Percentiles rank a stretch among this genome's conserved stretches.
These are phyloP conservation scores for Euwallacea similis DNA, from an alignment of 1,140 invertebrate genomes.

Conservation along the genomic window DNA sequence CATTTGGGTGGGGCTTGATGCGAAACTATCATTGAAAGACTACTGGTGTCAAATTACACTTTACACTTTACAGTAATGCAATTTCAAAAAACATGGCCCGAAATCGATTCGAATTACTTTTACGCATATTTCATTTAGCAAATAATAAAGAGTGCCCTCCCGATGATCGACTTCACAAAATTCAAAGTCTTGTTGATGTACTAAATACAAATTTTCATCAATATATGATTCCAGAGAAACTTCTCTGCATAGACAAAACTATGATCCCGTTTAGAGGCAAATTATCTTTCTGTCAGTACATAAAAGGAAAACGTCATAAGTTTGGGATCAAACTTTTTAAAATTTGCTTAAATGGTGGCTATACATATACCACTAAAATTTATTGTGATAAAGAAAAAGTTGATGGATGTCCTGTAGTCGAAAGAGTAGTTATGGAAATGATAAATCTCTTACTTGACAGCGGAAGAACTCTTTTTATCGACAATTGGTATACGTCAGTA, in stretches of 20 bases:
- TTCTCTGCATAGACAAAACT: slow-evolving; percentile 25
- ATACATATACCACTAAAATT: slow-evolving; percentile 40
- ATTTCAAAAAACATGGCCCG: too few species aligned
- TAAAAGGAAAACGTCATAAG: slow-evolving; percentile 24
- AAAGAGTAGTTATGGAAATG: slow-evolving; percentile 28
- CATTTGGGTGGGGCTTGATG: too few species aligned
- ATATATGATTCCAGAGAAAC: slow-evolving; percentile 24
- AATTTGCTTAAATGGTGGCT: slow-evolving; percentile 40
- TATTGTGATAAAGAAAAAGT: slow-evolving; percentile 44
- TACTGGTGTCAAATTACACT: too few species aligned
- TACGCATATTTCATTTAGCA: too few species aligned
- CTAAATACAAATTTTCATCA: too few species aligned
- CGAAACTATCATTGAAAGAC: too few species aligned
- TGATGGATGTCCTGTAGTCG: background rate
- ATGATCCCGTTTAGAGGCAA: slow-evolving; percentile 28
- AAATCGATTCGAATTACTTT: too few species aligned
- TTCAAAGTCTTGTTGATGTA: too few species aligned
- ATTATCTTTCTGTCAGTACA: slow-evolving; percentile 26
- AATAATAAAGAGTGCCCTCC: too few species aligned
- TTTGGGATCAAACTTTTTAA: slow-evolving; percentile 51
- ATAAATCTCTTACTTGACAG: slow-evolving; percentile 3
- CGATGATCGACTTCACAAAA: too few species aligned
- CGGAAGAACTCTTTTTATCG: slow-evolving; percentile 39
- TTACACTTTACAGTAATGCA: too few species aligned
- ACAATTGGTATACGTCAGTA: slow-evolving; percentile 53